phyloP scores from a whole-genome alignment of 2,888 invertebrate genomes.

The Zaprionus obscuricornis region DNA sequence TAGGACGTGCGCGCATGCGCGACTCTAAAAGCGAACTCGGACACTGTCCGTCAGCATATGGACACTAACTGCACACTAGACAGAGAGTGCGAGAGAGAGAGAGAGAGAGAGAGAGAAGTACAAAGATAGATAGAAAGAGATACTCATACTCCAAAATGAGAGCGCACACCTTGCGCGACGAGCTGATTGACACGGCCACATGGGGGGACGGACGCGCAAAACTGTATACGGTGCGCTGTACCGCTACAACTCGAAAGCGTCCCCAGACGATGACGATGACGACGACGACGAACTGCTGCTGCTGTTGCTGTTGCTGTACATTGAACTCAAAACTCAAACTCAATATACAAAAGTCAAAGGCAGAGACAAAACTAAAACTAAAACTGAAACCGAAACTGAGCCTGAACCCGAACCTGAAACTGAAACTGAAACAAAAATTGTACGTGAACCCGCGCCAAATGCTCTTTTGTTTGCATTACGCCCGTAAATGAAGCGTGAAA shows the following conservation, averaged over 20 bases:
- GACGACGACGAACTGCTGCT: no score
- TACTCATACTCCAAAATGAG: slow-evolving; percentile 30
- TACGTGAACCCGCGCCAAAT: slow-evolving; percentile 42
- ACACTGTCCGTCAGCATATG: slow-evolving; percentile 35
- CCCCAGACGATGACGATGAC: slow-evolving; percentile 35
- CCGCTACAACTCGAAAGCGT: slow-evolving; percentile 24
- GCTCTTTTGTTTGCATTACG: slow-evolving; percentile 71
- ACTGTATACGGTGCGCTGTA: no score
- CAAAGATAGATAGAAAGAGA: no score
- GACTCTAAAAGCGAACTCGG: slow-evolving; percentile 47
- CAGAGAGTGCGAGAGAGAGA: no score
- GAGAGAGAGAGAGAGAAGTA: no score
- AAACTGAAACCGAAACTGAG: slow-evolving; percentile 8
- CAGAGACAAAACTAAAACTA: background rate
- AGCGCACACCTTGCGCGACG: slow-evolving; percentile 75
- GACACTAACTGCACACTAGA: slow-evolving; percentile 16
- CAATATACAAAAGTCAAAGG: no score
- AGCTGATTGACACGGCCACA: slow-evolving; percentile 79
- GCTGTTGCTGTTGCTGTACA: slow-evolving; percentile 69
- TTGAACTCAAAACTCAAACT: slow-evolving; percentile 67
- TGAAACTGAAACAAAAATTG: slow-evolving; percentile 1
- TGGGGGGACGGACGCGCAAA: slow-evolving; percentile 65
- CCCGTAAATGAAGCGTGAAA: slow-evolving; percentile 81
- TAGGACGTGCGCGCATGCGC: slow-evolving; percentile 79
- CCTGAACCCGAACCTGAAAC: slow-evolving; percentile 8